These are phyloP conservation scores for Xiphophorus hellerii DNA, from an alignment of 2,113 vertebrate species.

Conservation along the genomic window DNA sequence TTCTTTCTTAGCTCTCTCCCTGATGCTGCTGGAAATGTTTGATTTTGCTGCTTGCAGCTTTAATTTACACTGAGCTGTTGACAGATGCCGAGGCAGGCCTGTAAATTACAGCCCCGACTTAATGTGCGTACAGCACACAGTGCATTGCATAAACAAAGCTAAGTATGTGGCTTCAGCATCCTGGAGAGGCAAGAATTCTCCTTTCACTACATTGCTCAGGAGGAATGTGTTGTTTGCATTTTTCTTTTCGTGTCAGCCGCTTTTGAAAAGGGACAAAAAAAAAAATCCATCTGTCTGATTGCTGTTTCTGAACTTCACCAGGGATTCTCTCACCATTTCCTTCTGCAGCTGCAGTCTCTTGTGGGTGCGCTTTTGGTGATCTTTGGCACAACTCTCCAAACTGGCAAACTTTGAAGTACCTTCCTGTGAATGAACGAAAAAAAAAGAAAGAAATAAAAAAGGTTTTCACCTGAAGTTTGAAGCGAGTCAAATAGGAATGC, in stretches of 20 bases:
- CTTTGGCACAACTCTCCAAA: conserved; percentile 90
- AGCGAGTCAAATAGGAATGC: neutral
- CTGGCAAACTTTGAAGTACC: conserved; percentile 96
- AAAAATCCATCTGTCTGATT: neutral
- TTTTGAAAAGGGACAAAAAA: neutral
- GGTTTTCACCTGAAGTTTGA: conserved; percentile 10
- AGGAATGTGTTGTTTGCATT: conserved; percentile 44
- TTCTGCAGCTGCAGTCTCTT: conserved; percentile 91
- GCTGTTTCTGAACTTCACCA: conserved; percentile 1
- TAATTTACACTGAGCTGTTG: conserved; percentile 22
- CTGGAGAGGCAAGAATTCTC: conserved; percentile 8
- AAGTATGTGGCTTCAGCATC: conserved; percentile 13
- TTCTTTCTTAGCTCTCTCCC: neutral
- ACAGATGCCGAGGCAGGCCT: conserved; percentile 7
- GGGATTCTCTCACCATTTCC: conserved; percentile 84
- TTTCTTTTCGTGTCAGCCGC: conserved; percentile 18
- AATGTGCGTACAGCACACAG: conserved; percentile 11
- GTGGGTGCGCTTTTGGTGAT: conserved; percentile 94
- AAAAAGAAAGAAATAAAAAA: neutral
- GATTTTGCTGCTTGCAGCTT: neutral
- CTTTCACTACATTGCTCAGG: conserved; percentile 30
- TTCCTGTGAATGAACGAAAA: conserved; percentile 80
- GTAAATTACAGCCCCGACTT: conserved; percentile 21
- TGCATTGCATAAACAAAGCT: conserved; percentile 29
- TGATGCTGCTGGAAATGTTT: neutral